These are phyloP conservation scores for Branchipolynoe longqiensis DNA, from an alignment of 2,888 invertebrate species.

Conservation along the genomic window DNA sequence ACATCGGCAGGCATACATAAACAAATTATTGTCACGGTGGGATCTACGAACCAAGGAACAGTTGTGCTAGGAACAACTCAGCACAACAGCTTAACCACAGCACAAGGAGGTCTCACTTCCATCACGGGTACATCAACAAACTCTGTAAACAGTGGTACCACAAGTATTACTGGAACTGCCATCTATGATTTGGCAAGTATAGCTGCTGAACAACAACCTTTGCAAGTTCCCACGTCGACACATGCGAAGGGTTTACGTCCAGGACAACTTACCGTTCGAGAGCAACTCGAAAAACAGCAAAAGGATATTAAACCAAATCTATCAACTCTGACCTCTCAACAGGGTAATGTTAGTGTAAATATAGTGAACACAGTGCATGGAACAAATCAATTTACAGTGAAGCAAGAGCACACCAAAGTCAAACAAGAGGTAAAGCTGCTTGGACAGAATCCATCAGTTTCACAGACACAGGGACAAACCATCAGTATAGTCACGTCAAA, in stretches of 20 bases:
- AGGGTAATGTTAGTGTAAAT: slow-evolving; percentile 53
- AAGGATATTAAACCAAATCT: slow-evolving; percentile 41
- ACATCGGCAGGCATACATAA: slow-evolving; percentile 50
- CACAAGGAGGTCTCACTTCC: slow-evolving; percentile 15
- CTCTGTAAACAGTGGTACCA: slow-evolving; percentile 48
- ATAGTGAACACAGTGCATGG: slow-evolving; percentile 44
- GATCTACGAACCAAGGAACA: slow-evolving; percentile 65
- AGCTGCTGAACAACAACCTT: slow-evolving; percentile 77
- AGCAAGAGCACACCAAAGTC: slow-evolving; percentile 32
- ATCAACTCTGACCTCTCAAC: slow-evolving; percentile 25
- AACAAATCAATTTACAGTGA: slow-evolving; percentile 54
- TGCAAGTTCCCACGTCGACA: slow-evolving; percentile 69
- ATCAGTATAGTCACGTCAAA: slow-evolving; percentile 48
- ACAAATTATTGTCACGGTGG: slow-evolving; percentile 61
- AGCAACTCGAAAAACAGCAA: slow-evolving; percentile 45
- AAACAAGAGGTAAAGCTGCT: slow-evolving; percentile 56
- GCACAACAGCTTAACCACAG: slow-evolving; percentile 44
- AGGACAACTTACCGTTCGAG: slow-evolving; percentile 36
- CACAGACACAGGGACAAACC: background rate
- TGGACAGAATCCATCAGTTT: slow-evolving; percentile 16
- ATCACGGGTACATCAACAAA: slow-evolving; percentile 38
- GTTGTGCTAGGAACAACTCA: slow-evolving; percentile 40
- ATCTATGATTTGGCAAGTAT: slow-evolving; percentile 77
- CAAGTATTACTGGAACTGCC: slow-evolving; percentile 66
- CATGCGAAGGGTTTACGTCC: slow-evolving; percentile 33